Percentiles rank a stretch among this genome's conserved stretches.
Conservation (phyloP, 2,888 invertebrate genomes). For the Troides oblongomaculatus region DNA sequence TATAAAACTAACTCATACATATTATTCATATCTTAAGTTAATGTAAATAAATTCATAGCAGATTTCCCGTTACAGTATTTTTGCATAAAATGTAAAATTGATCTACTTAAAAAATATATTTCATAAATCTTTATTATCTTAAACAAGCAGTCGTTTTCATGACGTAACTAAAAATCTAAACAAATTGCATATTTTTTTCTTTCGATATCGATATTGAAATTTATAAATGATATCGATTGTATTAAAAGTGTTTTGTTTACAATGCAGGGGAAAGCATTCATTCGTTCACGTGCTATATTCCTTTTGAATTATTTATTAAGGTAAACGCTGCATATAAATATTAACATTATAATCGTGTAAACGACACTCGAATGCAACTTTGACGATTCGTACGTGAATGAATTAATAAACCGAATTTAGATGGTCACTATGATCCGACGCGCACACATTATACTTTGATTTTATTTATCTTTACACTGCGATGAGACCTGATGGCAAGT, state of each 20-base stretch:
- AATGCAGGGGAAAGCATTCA: neutral
- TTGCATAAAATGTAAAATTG: too few relatives aligned
- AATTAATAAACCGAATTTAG: conserved; percentile 16
- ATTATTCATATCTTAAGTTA: neutral
- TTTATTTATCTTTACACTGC: too few relatives aligned
- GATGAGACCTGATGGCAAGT: too few relatives aligned
- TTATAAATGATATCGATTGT: neutral
- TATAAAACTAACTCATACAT: neutral
- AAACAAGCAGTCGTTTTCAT: too few relatives aligned
- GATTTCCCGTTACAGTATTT: too few relatives aligned
- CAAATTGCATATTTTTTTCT: neutral
- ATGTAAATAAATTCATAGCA: too few relatives aligned
- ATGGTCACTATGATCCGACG: conserved; percentile 6
- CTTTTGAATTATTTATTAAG: conserved; percentile 28
- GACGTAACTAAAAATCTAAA: neutral
- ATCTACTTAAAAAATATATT: too few relatives aligned
- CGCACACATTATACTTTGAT: neutral
- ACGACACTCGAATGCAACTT: conserved; percentile 18
- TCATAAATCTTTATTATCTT: too few relatives aligned
- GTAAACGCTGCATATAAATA: conserved; percentile 21
- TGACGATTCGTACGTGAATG: conserved; percentile 23
- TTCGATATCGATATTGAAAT: neutral
- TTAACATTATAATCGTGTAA: conserved; percentile 22
- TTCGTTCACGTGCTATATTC: neutral
- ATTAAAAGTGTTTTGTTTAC: neutral